A percentile compares a stretch with the other conserved stretches of the same genome.
Evolutionary conservation across 2,113 vertebrate genomes (phyloP).

Genomic region (Fulmarus glacialis): DNA sequence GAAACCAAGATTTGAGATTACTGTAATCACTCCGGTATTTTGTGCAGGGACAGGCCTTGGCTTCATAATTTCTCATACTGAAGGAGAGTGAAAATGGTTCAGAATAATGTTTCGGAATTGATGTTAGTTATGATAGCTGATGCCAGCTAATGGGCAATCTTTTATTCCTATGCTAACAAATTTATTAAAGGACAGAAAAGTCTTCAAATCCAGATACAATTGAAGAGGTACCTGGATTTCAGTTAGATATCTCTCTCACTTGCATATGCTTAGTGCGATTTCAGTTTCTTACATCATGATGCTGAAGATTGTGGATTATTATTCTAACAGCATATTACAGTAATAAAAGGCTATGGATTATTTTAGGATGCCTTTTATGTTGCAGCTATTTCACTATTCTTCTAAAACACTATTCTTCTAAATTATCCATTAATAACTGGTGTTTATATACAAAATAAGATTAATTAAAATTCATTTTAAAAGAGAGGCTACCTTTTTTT

Average conservation of each 20-base stretch:
- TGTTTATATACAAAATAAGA: background rate
- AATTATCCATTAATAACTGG: background rate
- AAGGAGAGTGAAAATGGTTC: background rate
- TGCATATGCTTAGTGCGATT: background rate
- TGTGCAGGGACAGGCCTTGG: background rate
- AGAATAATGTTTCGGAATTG: background rate
- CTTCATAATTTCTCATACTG: background rate
- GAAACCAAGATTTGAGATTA: background rate
- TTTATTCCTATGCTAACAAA: background rate
- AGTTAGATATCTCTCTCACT: background rate
- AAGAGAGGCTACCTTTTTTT: background rate
- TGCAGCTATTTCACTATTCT: background rate
- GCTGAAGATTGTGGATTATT: background rate
- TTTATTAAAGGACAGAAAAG: background rate
- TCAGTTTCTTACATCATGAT: background rate
- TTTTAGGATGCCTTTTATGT: background rate
- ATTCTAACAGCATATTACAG: background rate
- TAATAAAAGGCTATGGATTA: background rate
- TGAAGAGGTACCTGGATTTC: background rate
- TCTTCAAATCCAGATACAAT: background rate
- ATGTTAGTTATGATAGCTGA: background rate
- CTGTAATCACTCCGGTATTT: background rate
- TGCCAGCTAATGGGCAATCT: background rate
- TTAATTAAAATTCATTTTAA: background rate
- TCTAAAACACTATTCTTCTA: background rate